Evolutionary conservation across 1,140 invertebrate genomes (phyloP), one percentile per base, ranked within the genome.

Genomic region (Andricus grossulariae): DNA sequence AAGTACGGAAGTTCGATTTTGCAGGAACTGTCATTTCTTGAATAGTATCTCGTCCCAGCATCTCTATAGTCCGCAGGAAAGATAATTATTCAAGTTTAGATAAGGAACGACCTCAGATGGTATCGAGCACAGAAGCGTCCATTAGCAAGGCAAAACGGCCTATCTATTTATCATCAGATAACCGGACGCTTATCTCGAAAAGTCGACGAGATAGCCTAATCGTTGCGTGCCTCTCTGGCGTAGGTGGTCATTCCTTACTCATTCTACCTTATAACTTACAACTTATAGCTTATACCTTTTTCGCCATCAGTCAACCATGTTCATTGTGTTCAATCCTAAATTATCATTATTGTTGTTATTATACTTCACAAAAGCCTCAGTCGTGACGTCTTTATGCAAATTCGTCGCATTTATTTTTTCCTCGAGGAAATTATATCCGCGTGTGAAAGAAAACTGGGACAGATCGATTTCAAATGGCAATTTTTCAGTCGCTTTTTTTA

Each of bases 1-100:
- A 54, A 25, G 25, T 25, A 11, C 25, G 11, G 25, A 57, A 57
- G 12, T 12, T 57, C 55, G 21, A 21, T 57, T 57, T 57, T 57
- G 55, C 55, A 7, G 2, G 3, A 25, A 57, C 55, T 57, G 19
- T 21, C 55, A 57, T 57, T 15, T 57, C 19, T 57, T 71, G 19
- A 18, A 74, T 39, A 25, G 75, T 83, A 83, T 83, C 82, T 51
- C 66, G 21, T 32, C 55, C 21, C 54, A 78, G 80, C 80, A 84
- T 84, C 83, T 84, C 82, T 83, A 82, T 73, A 76, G 82, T 74
- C 83, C 72, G 76, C 57, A 49, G 18, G 83, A 82, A 80, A 87
- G 86, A 89, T 89, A 89, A 88, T 88, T 88, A 87, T 89, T 88
- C 88, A 85, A 84, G 84, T 87, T 87, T 87, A 86, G 86, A 88